Evolutionary conservation across 2,113 vertebrate genomes (phyloP), one percentile per base, ranked within the genome.

Genomic region (Phylloscopus trochilus): DNA sequence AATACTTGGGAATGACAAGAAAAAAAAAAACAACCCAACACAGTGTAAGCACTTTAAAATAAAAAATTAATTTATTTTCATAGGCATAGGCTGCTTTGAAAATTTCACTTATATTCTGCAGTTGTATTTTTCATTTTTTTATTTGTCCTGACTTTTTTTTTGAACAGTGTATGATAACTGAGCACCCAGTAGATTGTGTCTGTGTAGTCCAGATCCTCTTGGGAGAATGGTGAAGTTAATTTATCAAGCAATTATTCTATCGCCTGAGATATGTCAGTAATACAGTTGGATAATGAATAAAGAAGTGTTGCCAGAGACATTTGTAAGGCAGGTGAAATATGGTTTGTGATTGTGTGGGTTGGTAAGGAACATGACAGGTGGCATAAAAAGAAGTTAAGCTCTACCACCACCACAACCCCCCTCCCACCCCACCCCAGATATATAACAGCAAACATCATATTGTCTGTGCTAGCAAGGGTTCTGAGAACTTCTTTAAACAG

Each of bases 111-210:
- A 11, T 9, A 56, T 56, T 76, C 33, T 72, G 43, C n/a, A 44
- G 26, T 28, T 14, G 7, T 33, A 20, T 59, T 11, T 76, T 85
- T 75, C 0, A 0, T 1, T 35, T 60, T 81, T 70, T 63, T 1
- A 8, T 73, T 87, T 81, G 3, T 59, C 64, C n/a, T 49, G 21
- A 49, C 15, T 63, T 53, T 67, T 49, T 49, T 87, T 88, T 75
- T 58, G 24, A 83, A 43, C 43, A 67, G 26, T 52, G 87, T 56
- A 13, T 3, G 11, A 76, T 30, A 83, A 21, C 19, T 30, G 37
- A 80, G 30, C 20, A 60, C 41, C 30, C 21, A 76, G 46, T 6
- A 59, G 18, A 39, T 68, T 75, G 22, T 58, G 68, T 58, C 20
- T 63, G 31, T 76, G 44, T 53, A 43, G 14, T 76, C 47, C 47